phyloP scores from a whole-genome alignment of 2,888 invertebrate genomes.

The Leptarthrus brevirostris region DNA sequence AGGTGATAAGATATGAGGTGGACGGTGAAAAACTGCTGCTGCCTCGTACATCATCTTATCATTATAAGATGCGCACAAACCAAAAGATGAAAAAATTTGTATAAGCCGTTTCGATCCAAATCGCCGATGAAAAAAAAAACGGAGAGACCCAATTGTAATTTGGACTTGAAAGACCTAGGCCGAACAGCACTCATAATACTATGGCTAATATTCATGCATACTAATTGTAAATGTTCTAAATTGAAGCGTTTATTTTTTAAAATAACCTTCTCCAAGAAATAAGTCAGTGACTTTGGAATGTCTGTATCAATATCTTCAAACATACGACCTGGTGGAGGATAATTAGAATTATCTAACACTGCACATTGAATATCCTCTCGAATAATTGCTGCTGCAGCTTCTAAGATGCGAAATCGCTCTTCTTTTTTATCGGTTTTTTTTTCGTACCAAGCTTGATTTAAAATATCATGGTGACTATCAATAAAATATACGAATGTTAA shows the following conservation, averaged over 20 bases:
- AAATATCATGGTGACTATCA: background rate
- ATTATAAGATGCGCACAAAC: conserved; percentile 56
- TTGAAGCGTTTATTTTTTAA: too few species aligned
- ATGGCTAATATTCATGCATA: background rate
- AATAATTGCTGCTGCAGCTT: conserved; percentile 49
- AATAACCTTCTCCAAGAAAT: too few species aligned
- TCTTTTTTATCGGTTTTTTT: conserved; percentile 34
- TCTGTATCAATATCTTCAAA: conserved; percentile 48
- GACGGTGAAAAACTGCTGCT: conserved; percentile 49
- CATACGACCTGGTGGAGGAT: conserved; percentile 28
- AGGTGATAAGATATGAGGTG: too few species aligned
- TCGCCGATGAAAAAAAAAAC: conserved; percentile 19
- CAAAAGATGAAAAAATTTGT: conserved; percentile 51
- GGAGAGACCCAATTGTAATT: background rate
- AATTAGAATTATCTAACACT: too few species aligned
- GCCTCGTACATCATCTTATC: conserved; percentile 56
- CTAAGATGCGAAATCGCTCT: conserved; percentile 38
- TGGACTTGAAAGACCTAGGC: conserved; percentile 1
- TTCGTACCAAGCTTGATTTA: background rate
- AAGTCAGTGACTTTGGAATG: too few species aligned
- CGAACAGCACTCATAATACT: background rate
- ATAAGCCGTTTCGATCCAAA: conserved; percentile 24
- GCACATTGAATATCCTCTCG: conserved; percentile 51
- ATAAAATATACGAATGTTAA: too few species aligned
- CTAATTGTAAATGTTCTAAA: background rate